Evolutionary conservation across 1,140 invertebrate genomes (phyloP), one percentile per base, ranked within the genome.

Genomic region (Euwallacea similis): DNA sequence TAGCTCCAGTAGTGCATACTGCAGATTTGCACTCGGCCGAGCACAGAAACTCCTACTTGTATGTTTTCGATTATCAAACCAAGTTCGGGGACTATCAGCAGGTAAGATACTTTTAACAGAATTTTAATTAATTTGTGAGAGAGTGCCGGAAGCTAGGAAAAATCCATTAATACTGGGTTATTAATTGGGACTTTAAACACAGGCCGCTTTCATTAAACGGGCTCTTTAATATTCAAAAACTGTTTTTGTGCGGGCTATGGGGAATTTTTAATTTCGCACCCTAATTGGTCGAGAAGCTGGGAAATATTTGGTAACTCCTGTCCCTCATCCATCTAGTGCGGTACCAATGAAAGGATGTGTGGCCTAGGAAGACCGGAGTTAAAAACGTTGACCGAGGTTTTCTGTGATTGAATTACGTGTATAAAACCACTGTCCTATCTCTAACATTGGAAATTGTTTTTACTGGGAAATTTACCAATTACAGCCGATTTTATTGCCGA

Each of bases 31-130:
- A 98, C 83, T 95, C 96, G 15, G 89, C 92, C 53, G 85, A 90
- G 69, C 86, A 90, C 77, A 84, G 89, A 42, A 92, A 92, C 78
- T 96, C 95, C 44, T 97, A 93, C 82, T 86, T 97, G 61, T 97
- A 96, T 81, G 93, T 97, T 13, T 97, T 96, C 82, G 93, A 94
- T 82, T 96, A 98, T 82, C 95, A 97, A 80, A 95, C 93, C 0
- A 94, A 94, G 80, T 91, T 91, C 73, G 93, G 94, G 41, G 92
- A 96, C 80, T 96, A 93, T 83, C 92, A 91, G 33, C 92, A 94
- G 88, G 93, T 95, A 84, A 87, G 86, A 33, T 33, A 1, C 21
- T 33, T 33, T 33, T 33, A 33, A 33, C 21, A 33, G 21, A 33
- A 33, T 33, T 33, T 33, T 33, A 33, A 33, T 33, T 59, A 59